Evolutionary conservation across 2,797 vertebrate species (phyloP), one percentile per base, ranked within the genome.

Genomic region (Micrastur ruficollis): DNA sequence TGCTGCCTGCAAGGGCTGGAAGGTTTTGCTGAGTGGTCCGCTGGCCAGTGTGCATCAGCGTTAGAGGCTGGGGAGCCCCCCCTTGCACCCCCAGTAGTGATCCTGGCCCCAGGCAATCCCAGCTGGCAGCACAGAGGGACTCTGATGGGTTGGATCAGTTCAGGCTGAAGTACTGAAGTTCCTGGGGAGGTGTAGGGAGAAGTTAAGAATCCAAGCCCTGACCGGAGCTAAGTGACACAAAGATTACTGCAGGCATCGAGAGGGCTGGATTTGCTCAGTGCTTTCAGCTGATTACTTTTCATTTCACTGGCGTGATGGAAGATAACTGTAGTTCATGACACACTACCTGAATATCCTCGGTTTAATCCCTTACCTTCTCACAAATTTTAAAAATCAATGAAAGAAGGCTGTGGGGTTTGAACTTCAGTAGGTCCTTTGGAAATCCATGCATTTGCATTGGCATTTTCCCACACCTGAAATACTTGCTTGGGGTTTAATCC

Each of bases 381-480:
- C 34, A 16, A 61, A n/a, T 86, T 85, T 63, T 67, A 87, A 89
- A 81, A 63, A 55, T 62, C 81, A 72, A 4, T 82, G 84, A 72
- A 72, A 61, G 82, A 46, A 59, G 66, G 68, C 40, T 81, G 46
- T 6, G 9, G 84, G 81, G 55, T 61, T 72, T 96, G 89, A 93
- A 82, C 56, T 81, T 79, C 6, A 44, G 34, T 61, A 75, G 84
- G 16, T 47, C 72, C 66, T 94, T 87, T 88, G 82, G 81, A 97
- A 96, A 86, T 88, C 74, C 44, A 14, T 70, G 81, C 44, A 15
- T 86, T 89, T 95, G 78, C 81, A 72, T 44, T 67, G 86, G 61
- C n/a, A 12, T 87, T 96, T 93, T 76, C 73, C 74, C 44, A 59
- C 91, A 94, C 83, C 85, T 95, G 85, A 88, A 75, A 62, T 90